Percentiles rank a stretch among this genome's conserved stretches.
Conservation (phyloP, 2,113 vertebrate genomes). For the Pogonocichla stellata region DNA sequence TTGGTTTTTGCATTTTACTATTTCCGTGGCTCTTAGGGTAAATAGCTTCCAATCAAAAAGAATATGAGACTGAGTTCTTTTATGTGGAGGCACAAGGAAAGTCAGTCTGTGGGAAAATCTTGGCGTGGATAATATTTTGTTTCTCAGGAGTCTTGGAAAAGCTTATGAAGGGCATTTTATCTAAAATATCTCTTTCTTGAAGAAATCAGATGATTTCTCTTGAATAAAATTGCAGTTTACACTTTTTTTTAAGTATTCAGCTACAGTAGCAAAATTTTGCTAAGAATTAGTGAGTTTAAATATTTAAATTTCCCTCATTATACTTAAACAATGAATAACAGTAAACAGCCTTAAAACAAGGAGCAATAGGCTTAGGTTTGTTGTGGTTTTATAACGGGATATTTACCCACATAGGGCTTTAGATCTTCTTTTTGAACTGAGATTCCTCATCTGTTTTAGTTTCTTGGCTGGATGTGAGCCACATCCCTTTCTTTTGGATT, state of each 20-base stretch:
- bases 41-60: neutral
- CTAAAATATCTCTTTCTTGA: neutral
- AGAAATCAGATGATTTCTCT: neutral
- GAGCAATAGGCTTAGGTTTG: neutral
- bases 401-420: neutral
- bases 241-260: neutral
- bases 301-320: neutral
- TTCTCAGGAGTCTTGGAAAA: neutral
- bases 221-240: neutral
- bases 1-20: neutral
- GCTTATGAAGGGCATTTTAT: neutral
- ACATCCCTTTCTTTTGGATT: neutral
- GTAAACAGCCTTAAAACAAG: neutral
- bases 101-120: neutral
- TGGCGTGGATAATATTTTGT: neutral
- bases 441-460: neutral
- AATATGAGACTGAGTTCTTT: neutral
- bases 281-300: neutral
- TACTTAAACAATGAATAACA: neutral
- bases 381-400: neutral
- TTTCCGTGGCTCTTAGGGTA: neutral
- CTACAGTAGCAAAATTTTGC: neutral
- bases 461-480: neutral
- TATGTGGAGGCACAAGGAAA: neutral
- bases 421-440: neutral